These are phyloP conservation scores for Erpetoichthys calabaricus DNA, from an alignment of 2,797 vertebrate species.

Conservation along the genomic window DNA sequence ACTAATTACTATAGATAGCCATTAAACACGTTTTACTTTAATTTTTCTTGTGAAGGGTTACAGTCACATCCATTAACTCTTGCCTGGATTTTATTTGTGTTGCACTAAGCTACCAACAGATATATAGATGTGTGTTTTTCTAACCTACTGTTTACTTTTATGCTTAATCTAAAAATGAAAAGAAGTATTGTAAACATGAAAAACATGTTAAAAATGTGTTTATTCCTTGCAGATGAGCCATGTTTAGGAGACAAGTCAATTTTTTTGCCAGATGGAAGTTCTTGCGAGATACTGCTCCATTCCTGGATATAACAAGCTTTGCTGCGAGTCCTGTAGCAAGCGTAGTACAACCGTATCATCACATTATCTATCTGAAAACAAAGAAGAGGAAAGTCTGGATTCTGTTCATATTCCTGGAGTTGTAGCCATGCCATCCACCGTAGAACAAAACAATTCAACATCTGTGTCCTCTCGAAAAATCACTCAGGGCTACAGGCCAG, in stretches of 20 bases:
- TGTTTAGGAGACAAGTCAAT: conserved; percentile 89
- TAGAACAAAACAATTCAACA: conserved; percentile 19
- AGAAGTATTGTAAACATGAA: too few relatives aligned
- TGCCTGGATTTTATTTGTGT: too few relatives aligned
- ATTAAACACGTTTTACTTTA: too few relatives aligned
- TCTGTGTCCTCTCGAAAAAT: conserved; percentile 15
- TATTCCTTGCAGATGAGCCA: conserved; percentile 65
- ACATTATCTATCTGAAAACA: conserved; percentile 41
- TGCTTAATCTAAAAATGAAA: too few relatives aligned
- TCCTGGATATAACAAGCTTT: conserved; percentile 83
- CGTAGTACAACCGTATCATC: conserved; percentile 42
- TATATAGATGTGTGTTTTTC: too few relatives aligned
- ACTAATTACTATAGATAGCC: too few relatives aligned
- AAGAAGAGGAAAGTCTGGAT: conserved; percentile 43
- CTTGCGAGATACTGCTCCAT: conserved; percentile 88
- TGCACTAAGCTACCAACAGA: too few relatives aligned
- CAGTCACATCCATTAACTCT: too few relatives aligned
- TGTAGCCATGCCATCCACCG: conserved; percentile 34
- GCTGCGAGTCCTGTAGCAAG: conserved; percentile 78
- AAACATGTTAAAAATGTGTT: not conserved
- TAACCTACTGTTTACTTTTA: too few relatives aligned
- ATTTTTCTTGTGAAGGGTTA: too few relatives aligned
- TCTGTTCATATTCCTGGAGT: conserved; percentile 38
- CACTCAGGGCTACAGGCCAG: conserved; percentile 23
- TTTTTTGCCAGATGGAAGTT: conserved; percentile 98